A percentile compares a stretch with the other conserved stretches of the same genome.
These are phyloP conservation scores for Caenorhabditis sp. DNA, from an alignment of 2,888 invertebrate species.

Conservation along the genomic window DNA sequence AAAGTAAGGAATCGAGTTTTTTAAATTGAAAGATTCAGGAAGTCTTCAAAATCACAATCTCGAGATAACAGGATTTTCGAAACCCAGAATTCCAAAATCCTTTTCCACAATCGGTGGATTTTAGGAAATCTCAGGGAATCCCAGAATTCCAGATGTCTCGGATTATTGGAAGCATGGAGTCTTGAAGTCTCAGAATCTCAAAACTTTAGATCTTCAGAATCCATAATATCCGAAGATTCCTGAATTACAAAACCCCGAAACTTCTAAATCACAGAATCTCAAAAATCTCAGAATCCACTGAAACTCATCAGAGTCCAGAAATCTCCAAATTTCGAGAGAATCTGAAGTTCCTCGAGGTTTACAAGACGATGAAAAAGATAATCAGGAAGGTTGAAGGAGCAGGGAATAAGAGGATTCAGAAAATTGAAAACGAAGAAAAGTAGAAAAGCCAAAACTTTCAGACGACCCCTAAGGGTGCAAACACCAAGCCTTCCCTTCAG, in stretches of 20 bases:
- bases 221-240: background rate
- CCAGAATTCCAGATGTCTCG: background rate
- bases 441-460: background rate
- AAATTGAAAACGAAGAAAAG: too few relatives aligned
- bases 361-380: too few relatives aligned
- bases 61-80: too few relatives aligned
- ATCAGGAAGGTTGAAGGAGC: too few relatives aligned
- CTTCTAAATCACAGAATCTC: background rate
- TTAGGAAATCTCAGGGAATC: too few relatives aligned
- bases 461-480: background rate
- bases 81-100: too few relatives aligned
- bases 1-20: background rate
- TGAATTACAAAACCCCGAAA: background rate
- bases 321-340: background rate
- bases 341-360: background rate
- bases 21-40: background rate
- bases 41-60: too few relatives aligned
- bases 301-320: background rate
- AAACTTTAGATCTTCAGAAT: background rate
- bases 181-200: background rate
- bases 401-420: too few relatives aligned
- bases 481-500: background rate
- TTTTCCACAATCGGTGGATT: too few relatives aligned
- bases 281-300: background rate
- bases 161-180: too few relatives aligned